Conservation (phyloP, 2,113 vertebrate species). For the Sprattus sprattus region DNA sequence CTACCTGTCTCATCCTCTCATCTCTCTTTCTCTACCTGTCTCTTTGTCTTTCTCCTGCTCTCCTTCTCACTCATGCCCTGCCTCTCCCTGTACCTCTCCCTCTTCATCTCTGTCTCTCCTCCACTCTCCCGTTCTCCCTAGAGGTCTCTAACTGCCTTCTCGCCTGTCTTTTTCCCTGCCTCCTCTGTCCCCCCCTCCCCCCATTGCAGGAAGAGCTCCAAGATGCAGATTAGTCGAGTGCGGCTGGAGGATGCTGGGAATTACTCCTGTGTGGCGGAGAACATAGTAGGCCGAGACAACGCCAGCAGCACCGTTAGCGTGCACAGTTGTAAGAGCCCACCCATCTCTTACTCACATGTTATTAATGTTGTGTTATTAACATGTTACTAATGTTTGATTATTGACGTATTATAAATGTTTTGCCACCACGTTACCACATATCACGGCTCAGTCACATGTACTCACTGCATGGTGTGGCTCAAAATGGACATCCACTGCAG, state of each 20-base stretch:
- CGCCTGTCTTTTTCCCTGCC: background rate
- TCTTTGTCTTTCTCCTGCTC: background rate
- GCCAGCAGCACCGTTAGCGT: conserved; percentile 86
- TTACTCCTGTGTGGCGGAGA: conserved; percentile 94
- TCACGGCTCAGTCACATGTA: background rate
- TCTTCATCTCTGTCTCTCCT: background rate
- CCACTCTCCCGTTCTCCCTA: background rate
- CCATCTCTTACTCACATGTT: background rate
- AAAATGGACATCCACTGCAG: background rate
- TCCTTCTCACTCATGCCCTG: background rate
- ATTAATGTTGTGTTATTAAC: background rate
- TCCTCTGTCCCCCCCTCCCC: background rate
- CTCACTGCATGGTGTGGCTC: background rate
- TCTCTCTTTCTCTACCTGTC: conserved; percentile 23
- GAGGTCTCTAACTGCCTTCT: background rate
- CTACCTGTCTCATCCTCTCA: background rate
- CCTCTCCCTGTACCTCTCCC: conserved; percentile 19
- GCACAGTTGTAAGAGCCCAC: conserved; percentile 83
- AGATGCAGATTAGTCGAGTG: conserved; percentile 93
- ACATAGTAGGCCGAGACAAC: conserved; percentile 87
- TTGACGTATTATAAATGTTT: background rate
- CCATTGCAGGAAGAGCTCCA: conserved; percentile 90
- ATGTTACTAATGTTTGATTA: background rate
- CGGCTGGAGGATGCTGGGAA: conserved; percentile 91
- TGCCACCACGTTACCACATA: background rate